Conservation (phyloP, 1,140 invertebrate species). For the Sarcophaga peregrina region DNA sequence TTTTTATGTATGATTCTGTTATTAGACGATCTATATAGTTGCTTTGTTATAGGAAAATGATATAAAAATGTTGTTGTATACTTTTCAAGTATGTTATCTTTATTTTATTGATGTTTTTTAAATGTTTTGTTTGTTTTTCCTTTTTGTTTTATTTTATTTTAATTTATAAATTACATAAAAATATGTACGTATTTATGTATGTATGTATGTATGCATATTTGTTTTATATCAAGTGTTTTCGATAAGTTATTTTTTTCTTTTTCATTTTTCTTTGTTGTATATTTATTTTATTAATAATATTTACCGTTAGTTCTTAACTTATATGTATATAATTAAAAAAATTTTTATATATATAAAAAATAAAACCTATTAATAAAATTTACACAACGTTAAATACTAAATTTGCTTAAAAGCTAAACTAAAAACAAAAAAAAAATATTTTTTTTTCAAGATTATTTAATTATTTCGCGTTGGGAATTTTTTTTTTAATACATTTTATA, state of each 20-base stretch:
- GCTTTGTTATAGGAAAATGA: constrained; percentile 13
- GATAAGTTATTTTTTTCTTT: constrained; percentile 33
- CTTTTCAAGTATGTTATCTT: constrained; percentile 32
- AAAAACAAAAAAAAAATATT: constrained; percentile 37
- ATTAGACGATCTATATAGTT: too few relatives aligned
- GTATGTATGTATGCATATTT: constrained; percentile 8
- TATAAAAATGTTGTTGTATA: constrained; percentile 27
- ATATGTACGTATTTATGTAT: constrained; percentile 8
- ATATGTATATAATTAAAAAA: constrained; percentile 47
- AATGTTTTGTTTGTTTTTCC: background rate
- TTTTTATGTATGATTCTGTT: background rate
- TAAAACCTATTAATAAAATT: constrained; percentile 55
- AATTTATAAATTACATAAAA: constrained; percentile 32
- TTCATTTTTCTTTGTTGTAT: constrained; percentile 42
- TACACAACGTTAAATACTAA: constrained; percentile 41
- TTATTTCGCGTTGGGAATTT: background rate
- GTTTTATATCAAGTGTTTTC: constrained; percentile 37
- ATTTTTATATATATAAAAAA: constrained; percentile 55
- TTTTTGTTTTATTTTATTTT: constrained; percentile 17
- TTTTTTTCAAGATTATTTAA: background rate
- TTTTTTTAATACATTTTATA: background rate
- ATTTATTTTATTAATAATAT: constrained; percentile 23
- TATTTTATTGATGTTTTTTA: constrained; percentile 13
- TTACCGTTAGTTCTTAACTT: constrained; percentile 34
- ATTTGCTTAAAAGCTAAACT: constrained; percentile 32